Evolutionary conservation across 2,888 invertebrate species (phyloP).

Genomic region (Drosophila melanosoma): DNA sequence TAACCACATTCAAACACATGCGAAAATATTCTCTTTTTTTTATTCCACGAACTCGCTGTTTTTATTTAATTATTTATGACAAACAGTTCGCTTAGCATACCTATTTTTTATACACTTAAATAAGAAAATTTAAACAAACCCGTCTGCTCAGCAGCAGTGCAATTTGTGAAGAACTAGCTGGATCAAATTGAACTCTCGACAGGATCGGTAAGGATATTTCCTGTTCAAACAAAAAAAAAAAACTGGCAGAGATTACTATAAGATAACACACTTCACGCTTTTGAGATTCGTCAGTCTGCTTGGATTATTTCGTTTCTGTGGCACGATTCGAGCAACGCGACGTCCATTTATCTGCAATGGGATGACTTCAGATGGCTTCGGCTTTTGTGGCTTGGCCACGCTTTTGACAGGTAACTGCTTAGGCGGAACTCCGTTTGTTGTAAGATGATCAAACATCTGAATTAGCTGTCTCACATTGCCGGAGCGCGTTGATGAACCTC

Average conservation of each 20-base stretch:
- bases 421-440: neutral
- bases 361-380: neutral
- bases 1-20: neutral
- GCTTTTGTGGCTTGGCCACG: neutral
- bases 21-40: neutral
- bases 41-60: neutral
- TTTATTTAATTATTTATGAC: neutral
- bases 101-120: conserved; percentile 1
- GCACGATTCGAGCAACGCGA: neutral
- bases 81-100: neutral
- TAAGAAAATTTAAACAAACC: neutral
- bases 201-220: no score
- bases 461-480: neutral
- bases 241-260: neutral
- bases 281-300: neutral
- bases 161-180: neutral
- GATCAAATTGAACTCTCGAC: neutral
- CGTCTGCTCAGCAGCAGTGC: neutral
- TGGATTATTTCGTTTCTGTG: neutral
- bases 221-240: neutral
- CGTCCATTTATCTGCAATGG: neutral
- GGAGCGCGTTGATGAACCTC: neutral
- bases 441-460: neutral
- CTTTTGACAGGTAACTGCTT: neutral
- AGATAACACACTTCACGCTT: neutral